A percentile compares a stretch with the other conserved stretches of the same genome.
These are phyloP conservation scores for Dreissena rostriformis DNA, from an alignment of 1,140 invertebrate genomes.

Conservation along the genomic window DNA sequence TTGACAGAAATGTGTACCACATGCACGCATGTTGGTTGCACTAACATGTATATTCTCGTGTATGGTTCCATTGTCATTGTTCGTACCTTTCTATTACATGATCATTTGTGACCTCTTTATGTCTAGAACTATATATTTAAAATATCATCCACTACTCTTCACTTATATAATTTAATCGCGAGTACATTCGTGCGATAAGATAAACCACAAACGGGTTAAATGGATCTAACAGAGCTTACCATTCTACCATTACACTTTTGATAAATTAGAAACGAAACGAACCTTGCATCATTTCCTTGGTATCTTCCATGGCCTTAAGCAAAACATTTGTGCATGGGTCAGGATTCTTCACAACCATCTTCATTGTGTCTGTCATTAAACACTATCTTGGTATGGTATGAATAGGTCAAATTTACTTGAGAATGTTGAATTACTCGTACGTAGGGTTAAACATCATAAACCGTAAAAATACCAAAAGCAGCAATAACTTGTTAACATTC, in stretches of 20 bases:
- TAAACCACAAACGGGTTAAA: background rate
- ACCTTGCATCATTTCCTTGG: conserved; percentile 27
- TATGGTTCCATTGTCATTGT: no score
- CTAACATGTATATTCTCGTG: no score
- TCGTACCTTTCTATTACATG: no score
- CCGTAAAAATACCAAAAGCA: no score
- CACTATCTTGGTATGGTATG: no score
- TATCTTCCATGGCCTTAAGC: conserved; percentile 17
- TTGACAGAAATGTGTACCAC: no score
- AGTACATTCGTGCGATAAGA: background rate
- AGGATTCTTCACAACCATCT: background rate
- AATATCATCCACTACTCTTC: background rate
- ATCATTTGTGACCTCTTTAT: background rate
- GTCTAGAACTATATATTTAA: background rate
- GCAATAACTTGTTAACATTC: no score
- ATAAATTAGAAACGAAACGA: background rate
- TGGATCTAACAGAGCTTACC: background rate
- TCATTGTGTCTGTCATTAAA: conserved; percentile 9
- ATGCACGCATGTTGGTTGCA: no score
- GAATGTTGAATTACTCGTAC: no score
- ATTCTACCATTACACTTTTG: background rate
- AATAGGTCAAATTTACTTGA: no score
- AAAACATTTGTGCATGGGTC: conserved; percentile 25
- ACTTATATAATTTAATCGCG: background rate
- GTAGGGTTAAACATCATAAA: no score